phyloP scores from a whole-genome alignment of 2,888 invertebrate genomes.

The Metellina segmentata region DNA sequence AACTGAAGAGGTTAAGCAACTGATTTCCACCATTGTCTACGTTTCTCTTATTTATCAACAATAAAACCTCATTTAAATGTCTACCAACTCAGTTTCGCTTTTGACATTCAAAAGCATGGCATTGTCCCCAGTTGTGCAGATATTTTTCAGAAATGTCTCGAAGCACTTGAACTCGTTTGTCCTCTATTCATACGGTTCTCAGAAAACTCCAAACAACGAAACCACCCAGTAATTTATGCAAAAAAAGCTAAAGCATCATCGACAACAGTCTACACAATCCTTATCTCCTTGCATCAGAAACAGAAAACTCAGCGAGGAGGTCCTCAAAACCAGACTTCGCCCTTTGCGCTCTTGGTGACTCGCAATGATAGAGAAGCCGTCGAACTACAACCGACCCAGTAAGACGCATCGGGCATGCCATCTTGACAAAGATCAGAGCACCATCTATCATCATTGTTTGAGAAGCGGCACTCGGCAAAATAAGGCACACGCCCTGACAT shows the following conservation, averaged over 20 bases:
- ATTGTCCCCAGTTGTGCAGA: background rate
- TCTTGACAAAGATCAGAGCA: background rate
- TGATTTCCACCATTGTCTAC: no score
- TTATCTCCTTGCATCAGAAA: background rate
- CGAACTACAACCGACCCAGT: background rate
- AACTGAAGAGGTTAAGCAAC: no score
- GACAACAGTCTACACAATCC: background rate
- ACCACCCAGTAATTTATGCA: background rate
- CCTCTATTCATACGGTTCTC: background rate
- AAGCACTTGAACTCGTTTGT: background rate
- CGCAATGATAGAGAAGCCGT: background rate
- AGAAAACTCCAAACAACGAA: background rate
- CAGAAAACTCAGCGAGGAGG: background rate
- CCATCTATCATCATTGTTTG: conserved; percentile 25
- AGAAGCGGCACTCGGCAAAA: background rate
- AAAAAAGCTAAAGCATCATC: background rate
- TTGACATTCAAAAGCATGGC: background rate
- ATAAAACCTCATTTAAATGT: no score
- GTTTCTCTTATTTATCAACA: no score
- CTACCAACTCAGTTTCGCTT: no score
- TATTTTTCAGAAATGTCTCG: background rate
- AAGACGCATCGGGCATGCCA: conserved; percentile 1
- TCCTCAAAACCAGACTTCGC: background rate
- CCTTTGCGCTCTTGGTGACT: background rate
- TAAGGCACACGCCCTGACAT: background rate